Conservation (phyloP, 2,797 vertebrate species). For the Myoxocephalus aenaeus region DNA sequence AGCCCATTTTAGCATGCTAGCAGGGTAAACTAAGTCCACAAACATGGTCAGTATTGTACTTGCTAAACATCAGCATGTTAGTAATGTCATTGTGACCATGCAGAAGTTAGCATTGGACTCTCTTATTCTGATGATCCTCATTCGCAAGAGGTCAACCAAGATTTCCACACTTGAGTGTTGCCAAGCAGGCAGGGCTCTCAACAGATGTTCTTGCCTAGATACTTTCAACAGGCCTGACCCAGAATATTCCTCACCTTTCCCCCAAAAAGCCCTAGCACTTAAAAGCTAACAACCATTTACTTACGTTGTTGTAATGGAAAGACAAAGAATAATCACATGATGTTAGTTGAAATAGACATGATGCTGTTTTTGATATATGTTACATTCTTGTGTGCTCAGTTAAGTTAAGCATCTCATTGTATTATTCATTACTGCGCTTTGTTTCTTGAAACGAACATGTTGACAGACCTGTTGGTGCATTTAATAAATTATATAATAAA, state of each 20-base stretch:
- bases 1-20: background rate
- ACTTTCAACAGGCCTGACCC: constrained; percentile 50
- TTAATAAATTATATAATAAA: constrained; percentile 30
- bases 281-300: constrained; percentile 60
- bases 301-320: constrained; percentile 43
- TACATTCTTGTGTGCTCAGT: background rate
- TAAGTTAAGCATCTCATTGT: background rate
- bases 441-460: constrained; percentile 7
- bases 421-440: background rate
- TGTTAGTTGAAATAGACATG: background rate
- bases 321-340: background rate
- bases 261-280: constrained; percentile 23
- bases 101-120: background rate
- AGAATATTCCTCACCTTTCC: constrained; percentile 35
- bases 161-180: constrained; percentile 58
- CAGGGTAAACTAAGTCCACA: background rate
- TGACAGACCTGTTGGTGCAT: constrained; percentile 1
- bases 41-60: background rate
- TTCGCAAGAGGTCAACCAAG: background rate
- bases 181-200: constrained; percentile 40
- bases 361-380: background rate
- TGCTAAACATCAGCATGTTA: background rate
- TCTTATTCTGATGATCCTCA: constrained; percentile 18
- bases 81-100: background rate
- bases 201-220: constrained; percentile 33